phyloP scores from a whole-genome alignment of 2,797 vertebrate genomes.

The Epinephelus awoara region DNA sequence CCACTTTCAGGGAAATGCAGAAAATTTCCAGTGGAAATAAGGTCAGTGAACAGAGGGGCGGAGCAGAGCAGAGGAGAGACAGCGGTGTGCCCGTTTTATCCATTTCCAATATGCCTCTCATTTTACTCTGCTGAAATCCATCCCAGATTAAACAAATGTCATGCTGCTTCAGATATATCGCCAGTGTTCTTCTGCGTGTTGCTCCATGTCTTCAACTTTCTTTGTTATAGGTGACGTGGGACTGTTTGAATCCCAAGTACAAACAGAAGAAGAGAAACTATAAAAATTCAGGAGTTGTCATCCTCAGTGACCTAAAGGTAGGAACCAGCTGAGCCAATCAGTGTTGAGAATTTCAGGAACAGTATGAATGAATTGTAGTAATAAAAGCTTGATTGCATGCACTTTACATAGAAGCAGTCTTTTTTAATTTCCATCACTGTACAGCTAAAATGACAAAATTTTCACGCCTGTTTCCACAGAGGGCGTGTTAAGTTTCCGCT shows the following conservation, averaged over 20 bases:
- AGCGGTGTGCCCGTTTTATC: conserved; percentile 48
- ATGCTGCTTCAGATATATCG: conserved; percentile 8
- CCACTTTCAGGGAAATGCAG: conserved; percentile 96
- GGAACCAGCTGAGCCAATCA: conserved; percentile 22
- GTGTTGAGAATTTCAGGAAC: neutral
- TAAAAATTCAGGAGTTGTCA: conserved; percentile 95
- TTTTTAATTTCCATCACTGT: conserved; percentile 1
- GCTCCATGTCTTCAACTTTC: neutral
- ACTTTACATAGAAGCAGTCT: neutral
- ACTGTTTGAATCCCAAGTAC: conserved; percentile 96
- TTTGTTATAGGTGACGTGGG: conserved; percentile 92
- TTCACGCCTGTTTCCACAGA: neutral
- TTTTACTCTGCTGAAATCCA: conserved; percentile 46
- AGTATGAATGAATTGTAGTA: neutral
- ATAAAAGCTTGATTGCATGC: neutral
- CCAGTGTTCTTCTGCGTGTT: conserved; percentile 33
- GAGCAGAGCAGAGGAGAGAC: conserved; percentile 47
- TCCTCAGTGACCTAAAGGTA: conserved; percentile 95
- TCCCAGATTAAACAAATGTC: conserved; percentile 56
- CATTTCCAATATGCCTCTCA: conserved; percentile 54
- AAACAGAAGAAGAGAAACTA: conserved; percentile 96
- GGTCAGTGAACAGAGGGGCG: conserved; percentile 81
- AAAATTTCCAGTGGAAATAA: conserved; percentile 90
- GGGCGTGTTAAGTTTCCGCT: conserved; percentile 1
- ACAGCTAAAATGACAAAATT: neutral